Percentiles rank a stretch among this genome's conserved stretches.
Evolutionary conservation across 2,797 vertebrate species (phyloP).

Genomic region (Pantherophis alleghaniensis): DNA sequence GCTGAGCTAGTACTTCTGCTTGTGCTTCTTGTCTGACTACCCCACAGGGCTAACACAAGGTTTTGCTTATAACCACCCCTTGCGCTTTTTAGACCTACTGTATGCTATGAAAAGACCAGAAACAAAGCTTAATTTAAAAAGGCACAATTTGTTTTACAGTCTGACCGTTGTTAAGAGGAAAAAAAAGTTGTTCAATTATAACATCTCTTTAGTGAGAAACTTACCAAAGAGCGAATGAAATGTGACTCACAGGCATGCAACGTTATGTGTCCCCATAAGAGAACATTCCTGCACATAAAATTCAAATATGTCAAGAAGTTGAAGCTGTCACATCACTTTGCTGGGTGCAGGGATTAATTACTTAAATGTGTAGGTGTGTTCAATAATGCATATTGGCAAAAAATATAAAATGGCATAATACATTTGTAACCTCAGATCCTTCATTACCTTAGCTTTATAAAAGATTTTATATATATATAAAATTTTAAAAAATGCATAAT

Average conservation of each 20-base stretch:
- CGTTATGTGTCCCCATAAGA: not conserved
- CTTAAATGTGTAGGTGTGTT: not conserved
- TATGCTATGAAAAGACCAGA: not conserved
- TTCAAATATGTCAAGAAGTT: not conserved
- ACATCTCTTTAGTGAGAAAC: not conserved
- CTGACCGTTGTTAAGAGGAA: not conserved
- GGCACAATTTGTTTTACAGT: not conserved
- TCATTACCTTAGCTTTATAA: not conserved
- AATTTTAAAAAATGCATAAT: too few relatives aligned
- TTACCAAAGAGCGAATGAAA: not conserved
- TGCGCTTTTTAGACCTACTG: not conserved
- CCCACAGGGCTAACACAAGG: too few relatives aligned
- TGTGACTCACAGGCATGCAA: not conserved
- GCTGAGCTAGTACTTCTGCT: not conserved
- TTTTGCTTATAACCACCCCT: not conserved
- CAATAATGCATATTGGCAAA: not conserved
- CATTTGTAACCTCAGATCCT: not conserved
- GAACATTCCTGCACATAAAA: not conserved
- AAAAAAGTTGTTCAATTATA: not conserved
- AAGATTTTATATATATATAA: not conserved
- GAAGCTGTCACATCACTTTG: not conserved
- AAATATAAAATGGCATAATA: not conserved
- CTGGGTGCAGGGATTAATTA: not conserved
- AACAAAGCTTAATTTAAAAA: not conserved
- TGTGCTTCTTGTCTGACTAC: not conserved